Conservation (phyloP, 2,888 invertebrate species). For the Caenorhabditis afra region DNA sequence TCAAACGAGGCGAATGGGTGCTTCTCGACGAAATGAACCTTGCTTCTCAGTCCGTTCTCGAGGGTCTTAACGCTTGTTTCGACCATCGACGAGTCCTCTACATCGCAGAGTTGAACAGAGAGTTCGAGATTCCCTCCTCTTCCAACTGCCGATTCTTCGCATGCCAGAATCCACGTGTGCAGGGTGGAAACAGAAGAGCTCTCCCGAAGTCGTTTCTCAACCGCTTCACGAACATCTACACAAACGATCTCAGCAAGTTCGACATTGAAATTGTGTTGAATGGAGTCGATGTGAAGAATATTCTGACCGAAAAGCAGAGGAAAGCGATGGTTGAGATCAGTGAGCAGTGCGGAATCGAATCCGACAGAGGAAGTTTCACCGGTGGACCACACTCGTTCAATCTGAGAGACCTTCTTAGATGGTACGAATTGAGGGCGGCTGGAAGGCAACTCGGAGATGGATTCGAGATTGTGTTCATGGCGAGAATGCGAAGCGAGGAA, state of each 20-base stretch:
- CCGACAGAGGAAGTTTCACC: constrained; percentile 73
- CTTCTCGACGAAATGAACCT: constrained; percentile 97
- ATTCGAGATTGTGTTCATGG: constrained; percentile 89
- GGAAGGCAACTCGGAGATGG: constrained; percentile 80
- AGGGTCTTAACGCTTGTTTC: constrained; percentile 97
- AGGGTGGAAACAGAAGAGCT: constrained; percentile 96
- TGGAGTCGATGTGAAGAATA: constrained; percentile 54
- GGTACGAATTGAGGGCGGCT: constrained; percentile 86
- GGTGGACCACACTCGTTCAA: constrained; percentile 98
- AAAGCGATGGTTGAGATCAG: constrained; percentile 58
- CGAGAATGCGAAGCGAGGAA: constrained; percentile 88
- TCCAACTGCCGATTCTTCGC: constrained; percentile 91
- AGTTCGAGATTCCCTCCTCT: constrained; percentile 69
- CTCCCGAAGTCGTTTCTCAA: constrained; percentile 97
- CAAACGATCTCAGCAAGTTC: constrained; percentile 70
- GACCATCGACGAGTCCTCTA: constrained; percentile 97
- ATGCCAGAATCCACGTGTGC: constrained; percentile 95
- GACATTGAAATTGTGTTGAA: constrained; percentile 65
- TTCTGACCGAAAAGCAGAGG: constrained; percentile 48
- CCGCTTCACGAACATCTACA: constrained; percentile 88
- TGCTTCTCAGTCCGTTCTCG: constrained; percentile 97
- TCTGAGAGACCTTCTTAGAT: constrained; percentile 92
- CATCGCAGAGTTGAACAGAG: constrained; percentile 92
- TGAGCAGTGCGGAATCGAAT: constrained; percentile 39
- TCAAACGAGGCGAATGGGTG: constrained; percentile 95